Base-by-base conservation (phyloP, 1,140 invertebrate species). In the Xylocopa sonorina region DNA sequence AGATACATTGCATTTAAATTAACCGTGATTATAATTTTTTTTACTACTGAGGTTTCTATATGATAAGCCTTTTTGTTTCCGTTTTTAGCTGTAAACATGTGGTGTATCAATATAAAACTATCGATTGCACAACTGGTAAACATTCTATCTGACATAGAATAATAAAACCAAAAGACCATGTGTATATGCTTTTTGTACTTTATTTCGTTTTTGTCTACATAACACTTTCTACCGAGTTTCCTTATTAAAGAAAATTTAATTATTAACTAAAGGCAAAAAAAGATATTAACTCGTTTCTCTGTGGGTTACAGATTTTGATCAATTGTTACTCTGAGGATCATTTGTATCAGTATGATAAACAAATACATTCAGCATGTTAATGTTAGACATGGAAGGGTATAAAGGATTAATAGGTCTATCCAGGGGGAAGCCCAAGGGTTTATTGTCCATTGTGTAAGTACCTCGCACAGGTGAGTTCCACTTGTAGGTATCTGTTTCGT, bases 331-430 rank as follows among this genome's bases (percentile, higher is more conserved):
- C 91, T 91, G 6, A 91, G 41, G n/a, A 46, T 91, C 88, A 0
- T 89, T 85, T 16, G 64, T 62, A 14, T 87, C 67, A 81, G 94
- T 94, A 88, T 95, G 94, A 87, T 93, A 94, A 82, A 96, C 93
- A 50, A 92, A 84, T 5, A 96, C 93, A 80, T 95, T 94, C 55
- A 93, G 92, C 78, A 94, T 93, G 77, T 93, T 91, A 90, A 95
- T 94, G 87, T 96, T 95, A 1, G 93, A 92, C 6, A 92, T 72
- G 12, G 88, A 89, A 88, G 94, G 94, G 76, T 91, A 88, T 24
- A 89, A 79, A 43, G 93, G 82, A 7, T 94, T 91, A 63, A 95
- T 93, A 9, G 91, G 90, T 81, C 95, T 89, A 80, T 94, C 94
- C 68, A 94, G 87, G 2, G 93, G 94, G 77, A 89, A 94, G 24